Conservation (phyloP, 2,797 vertebrate species). For the Siniperca undulata region DNA sequence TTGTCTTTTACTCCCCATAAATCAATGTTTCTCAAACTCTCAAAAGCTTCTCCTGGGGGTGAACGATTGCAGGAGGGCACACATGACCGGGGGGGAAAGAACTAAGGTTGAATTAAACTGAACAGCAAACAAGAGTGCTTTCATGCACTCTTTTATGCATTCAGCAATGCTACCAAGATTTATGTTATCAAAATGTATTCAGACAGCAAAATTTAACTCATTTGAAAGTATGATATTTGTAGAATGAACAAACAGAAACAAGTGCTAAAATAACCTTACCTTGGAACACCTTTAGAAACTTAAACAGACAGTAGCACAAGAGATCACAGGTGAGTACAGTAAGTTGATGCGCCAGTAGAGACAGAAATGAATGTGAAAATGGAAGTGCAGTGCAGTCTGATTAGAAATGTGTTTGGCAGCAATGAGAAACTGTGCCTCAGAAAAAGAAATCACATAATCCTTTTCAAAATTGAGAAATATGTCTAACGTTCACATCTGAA, state of each 20-base stretch:
- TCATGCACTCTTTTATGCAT: background rate
- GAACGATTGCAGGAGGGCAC: background rate
- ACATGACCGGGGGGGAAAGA: background rate
- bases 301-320: background rate
- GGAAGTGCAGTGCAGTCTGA: slow-evolving; percentile 8
- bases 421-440: background rate
- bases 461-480: background rate
- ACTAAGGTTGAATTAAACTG: background rate
- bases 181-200: background rate
- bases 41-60: too few species aligned
- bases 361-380: background rate
- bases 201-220: background rate
- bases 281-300: background rate
- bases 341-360: background rate
- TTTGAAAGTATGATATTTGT: background rate
- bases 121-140: background rate
- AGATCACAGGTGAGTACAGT: slow-evolving; percentile 33
- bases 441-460: background rate
- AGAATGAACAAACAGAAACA: slow-evolving; percentile 13
- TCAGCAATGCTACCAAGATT: background rate
- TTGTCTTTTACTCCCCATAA: background rate
- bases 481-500: background rate
- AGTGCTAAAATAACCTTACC: background rate
- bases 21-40: background rate
- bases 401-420: slow-evolving; percentile 2